These are phyloP conservation scores for Drosophila kanapiae DNA, from an alignment of 1,140 invertebrate species.

Conservation along the genomic window DNA sequence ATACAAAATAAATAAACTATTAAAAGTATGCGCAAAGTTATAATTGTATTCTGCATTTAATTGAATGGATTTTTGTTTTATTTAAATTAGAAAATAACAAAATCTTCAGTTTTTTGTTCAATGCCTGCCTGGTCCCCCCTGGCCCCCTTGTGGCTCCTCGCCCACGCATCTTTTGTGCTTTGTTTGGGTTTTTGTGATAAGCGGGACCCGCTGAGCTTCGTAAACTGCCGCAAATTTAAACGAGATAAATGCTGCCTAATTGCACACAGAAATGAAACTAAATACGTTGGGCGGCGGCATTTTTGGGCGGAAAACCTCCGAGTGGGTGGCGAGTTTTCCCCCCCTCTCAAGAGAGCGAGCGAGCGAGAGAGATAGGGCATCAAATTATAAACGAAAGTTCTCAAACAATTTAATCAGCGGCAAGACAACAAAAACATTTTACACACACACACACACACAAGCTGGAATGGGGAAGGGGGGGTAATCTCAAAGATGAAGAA, in stretches of 20 bases:
- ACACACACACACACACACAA: conserved; percentile 32
- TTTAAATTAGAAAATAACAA: too few species aligned
- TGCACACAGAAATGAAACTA: conserved; percentile 52
- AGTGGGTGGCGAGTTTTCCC: conserved; percentile 25
- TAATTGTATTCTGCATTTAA: too few species aligned
- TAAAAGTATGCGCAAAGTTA: too few species aligned
- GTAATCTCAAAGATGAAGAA: conserved; percentile 5
- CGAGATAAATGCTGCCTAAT: conserved; percentile 75
- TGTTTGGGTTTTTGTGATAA: conserved; percentile 63
- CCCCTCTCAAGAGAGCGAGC: not conserved
- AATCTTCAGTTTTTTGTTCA: not conserved
- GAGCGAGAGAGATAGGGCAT: conserved; percentile 43
- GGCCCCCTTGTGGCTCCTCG: not conserved
- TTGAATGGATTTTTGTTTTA: too few species aligned
- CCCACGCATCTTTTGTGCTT: conserved; percentile 43
- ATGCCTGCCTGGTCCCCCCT: not conserved
- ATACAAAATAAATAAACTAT: too few species aligned
- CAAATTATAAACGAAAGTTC: conserved; percentile 79
- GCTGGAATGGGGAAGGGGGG: not conserved
- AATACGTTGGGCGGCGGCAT: conserved; percentile 29
- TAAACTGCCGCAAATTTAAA: conserved; percentile 68
- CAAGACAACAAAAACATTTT: conserved; percentile 62
- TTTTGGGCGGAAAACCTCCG: conserved; percentile 33
- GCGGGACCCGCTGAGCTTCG: conserved; percentile 53
- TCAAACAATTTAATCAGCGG: conserved; percentile 76